Evolutionary conservation across 2,113 vertebrate species (phyloP).

Genomic region (Merops nubicus): DNA sequence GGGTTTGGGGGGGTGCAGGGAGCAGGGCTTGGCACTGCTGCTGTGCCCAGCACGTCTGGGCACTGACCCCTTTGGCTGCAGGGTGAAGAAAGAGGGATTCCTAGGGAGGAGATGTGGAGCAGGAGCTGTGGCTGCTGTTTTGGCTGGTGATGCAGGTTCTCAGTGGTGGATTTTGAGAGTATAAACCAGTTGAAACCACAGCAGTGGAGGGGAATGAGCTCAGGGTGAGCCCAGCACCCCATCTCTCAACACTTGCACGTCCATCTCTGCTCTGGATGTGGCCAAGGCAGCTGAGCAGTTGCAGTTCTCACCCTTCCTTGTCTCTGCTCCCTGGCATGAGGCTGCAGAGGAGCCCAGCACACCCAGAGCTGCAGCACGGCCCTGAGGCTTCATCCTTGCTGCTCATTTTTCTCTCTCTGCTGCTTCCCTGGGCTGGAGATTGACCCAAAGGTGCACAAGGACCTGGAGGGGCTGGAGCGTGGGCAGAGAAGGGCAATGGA

Average conservation of each 20-base stretch:
- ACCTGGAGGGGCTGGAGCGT: no score
- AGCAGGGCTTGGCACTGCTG: not conserved
- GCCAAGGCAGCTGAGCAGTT: not conserved
- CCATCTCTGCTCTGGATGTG: no score
- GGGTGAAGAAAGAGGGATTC: no score
- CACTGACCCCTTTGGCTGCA: not conserved
- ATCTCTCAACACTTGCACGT: no score
- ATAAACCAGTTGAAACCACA: no score
- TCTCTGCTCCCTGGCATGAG: not conserved
- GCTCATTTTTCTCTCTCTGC: not conserved
- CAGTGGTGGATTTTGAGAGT: no score
- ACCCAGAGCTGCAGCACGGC: not conserved
- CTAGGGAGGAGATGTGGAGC: not conserved
- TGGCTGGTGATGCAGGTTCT: not conserved
- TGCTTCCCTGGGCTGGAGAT: not conserved
- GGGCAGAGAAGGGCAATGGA: no score
- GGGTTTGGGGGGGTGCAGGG: no score
- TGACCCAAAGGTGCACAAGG: not conserved
- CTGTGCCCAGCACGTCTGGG: not conserved
- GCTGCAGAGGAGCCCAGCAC: not conserved
- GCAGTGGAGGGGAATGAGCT: not conserved
- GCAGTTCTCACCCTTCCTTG: not conserved
- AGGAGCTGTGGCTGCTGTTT: not conserved
- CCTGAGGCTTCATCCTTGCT: no score
- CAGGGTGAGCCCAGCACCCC: not conserved